Percentiles rank a stretch among this genome's conserved stretches.
Conservation (phyloP, 1,140 invertebrate genomes). For the Pseudomyrmex concolor region DNA sequence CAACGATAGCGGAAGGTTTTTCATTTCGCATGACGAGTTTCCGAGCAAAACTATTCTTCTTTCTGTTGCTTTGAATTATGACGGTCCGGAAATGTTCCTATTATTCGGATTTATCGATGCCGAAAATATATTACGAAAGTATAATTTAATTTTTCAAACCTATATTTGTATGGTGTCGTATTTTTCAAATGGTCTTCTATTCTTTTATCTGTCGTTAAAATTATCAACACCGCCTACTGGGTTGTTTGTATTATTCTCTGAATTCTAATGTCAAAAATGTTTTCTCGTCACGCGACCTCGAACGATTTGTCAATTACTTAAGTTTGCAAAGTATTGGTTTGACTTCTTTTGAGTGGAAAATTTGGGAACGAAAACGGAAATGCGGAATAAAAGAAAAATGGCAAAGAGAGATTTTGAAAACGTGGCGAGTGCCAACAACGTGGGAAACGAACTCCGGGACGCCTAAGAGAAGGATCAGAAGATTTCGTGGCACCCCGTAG, state of each 20-base stretch:
- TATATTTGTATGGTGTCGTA: too few relatives aligned
- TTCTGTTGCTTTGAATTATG: too few relatives aligned
- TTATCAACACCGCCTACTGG: too few relatives aligned
- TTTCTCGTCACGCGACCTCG: neutral
- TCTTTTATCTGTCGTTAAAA: too few relatives aligned
- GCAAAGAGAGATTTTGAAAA: conserved; percentile 29
- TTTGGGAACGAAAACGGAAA: neutral
- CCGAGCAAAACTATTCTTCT: too few relatives aligned
- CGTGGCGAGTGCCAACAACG: conserved; percentile 66
- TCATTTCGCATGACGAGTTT: too few relatives aligned
- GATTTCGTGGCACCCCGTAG: conserved; percentile 74
- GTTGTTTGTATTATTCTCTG: neutral
- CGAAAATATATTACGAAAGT: too few relatives aligned
- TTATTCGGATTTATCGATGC: too few relatives aligned
- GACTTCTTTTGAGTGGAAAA: neutral
- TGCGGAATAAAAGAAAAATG: neutral
- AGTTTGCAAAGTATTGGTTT: neutral
- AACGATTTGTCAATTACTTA: conserved; percentile 19
- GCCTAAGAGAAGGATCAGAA: conserved; percentile 55
- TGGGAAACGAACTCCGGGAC: conserved; percentile 71
- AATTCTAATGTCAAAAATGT: neutral
- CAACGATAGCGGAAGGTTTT: conserved; percentile 1
- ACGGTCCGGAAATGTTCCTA: too few relatives aligned
- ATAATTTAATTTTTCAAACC: too few relatives aligned
- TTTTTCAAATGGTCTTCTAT: too few relatives aligned